phyloP scores from a whole-genome alignment of 2,797 vertebrate species.

The Paramormyrops hopkinsi region DNA sequence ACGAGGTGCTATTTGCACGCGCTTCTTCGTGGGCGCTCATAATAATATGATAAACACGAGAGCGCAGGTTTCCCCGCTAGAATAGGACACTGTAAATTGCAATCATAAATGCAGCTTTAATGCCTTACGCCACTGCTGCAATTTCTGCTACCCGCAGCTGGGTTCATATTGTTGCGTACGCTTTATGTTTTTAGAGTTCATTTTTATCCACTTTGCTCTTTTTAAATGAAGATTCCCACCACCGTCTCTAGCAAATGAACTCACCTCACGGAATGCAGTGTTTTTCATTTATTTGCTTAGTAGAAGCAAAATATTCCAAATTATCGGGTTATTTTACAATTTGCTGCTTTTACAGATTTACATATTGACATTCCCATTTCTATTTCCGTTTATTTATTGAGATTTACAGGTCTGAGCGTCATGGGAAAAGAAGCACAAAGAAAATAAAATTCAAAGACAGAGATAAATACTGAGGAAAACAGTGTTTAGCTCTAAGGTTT shows the following conservation, averaged over 20 bases:
- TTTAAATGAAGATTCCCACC: not conserved
- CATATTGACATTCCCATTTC: not conserved
- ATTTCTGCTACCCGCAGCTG: not conserved
- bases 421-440: not conserved
- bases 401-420: slow-evolving; percentile 1
- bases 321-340: not conserved
- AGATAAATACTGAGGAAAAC: not conserved
- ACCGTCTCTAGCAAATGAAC: not conserved
- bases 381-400: slow-evolving; percentile 2
- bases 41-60: slow-evolving; percentile 4
- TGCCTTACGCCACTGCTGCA: not conserved
- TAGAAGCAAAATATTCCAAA: not conserved
- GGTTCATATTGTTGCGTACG: not conserved
- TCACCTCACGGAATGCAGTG: not conserved
- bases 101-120: not conserved
- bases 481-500: not conserved
- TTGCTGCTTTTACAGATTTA: not conserved
- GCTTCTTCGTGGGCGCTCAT: not conserved
- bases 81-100: not conserved
- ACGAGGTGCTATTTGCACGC: not conserved
- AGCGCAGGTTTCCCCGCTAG: not conserved
- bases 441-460: not conserved
- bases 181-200: not conserved
- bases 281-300: slow-evolving; percentile 1
- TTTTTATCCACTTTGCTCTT: slow-evolving; percentile 5